A percentile compares a stretch with the other conserved stretches of the same genome.
Conservation (phyloP, 2,113 vertebrate species). For the Erythrolamprus reginae region DNA sequence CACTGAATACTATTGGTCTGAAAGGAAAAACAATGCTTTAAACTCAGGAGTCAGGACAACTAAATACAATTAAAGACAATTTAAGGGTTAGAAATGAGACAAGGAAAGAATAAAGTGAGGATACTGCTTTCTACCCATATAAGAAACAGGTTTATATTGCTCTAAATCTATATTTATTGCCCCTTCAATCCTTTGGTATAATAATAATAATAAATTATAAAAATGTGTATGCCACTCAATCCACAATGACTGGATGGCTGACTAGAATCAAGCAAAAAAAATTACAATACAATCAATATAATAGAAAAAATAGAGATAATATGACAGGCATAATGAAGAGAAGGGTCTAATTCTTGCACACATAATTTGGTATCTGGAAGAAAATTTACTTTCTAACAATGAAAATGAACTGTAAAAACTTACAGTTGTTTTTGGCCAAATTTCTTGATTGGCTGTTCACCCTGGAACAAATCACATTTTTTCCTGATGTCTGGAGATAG, state of each 20-base stretch:
- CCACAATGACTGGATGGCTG: background rate
- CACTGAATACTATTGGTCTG: background rate
- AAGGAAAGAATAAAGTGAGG: background rate
- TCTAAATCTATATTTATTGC: background rate
- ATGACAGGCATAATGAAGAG: background rate
- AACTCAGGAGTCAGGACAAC: background rate
- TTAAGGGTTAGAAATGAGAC: background rate
- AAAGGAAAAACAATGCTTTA: background rate
- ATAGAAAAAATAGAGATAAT: background rate
- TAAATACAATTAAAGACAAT: background rate
- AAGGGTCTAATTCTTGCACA: background rate
- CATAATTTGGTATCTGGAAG: background rate
- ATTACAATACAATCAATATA: background rate
- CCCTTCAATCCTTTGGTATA: background rate
- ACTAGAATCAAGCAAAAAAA: background rate
- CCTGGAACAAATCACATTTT: slow-evolving; percentile 84
- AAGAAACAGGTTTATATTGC: background rate
- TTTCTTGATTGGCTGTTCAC: slow-evolving; percentile 75
- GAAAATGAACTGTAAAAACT: slow-evolving; percentile 46
- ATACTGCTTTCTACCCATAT: background rate
- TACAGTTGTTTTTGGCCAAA: slow-evolving; percentile 67
- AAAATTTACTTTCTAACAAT: background rate
- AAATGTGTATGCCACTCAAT: background rate
- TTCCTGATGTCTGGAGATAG: slow-evolving; percentile 81
- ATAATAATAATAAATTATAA: too few species aligned